Evolutionary conservation across 2,888 invertebrate genomes (phyloP).

Genomic region (Ceratothoa steindachneri): DNA sequence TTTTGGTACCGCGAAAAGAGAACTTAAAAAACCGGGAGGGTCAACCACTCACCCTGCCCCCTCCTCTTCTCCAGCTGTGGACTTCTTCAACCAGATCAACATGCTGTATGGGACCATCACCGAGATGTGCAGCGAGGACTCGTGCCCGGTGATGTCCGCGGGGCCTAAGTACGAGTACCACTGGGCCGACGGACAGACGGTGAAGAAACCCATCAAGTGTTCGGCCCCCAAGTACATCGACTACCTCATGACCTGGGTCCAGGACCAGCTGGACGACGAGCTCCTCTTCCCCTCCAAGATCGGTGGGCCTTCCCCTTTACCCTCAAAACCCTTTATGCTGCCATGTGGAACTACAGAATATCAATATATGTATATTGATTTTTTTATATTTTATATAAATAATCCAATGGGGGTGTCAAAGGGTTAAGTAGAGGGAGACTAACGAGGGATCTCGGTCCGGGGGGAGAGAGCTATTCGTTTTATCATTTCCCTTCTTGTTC

Average conservation of each 20-base stretch:
- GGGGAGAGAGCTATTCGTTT: no score
- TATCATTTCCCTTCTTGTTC: no score
- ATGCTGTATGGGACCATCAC: constrained; percentile 99
- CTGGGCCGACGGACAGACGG: constrained; percentile 98
- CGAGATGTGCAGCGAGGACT: constrained; percentile 97
- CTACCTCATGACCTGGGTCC: constrained; percentile 99
- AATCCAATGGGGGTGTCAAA: no score
- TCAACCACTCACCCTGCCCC: no score
- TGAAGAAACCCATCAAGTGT: constrained; percentile 97
- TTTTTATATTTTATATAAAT: background rate
- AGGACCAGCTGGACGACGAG: constrained; percentile 98
- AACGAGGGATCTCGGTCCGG: no score
- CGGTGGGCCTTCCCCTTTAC: constrained; percentile 56
- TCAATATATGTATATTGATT: no score
- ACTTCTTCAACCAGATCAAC: constrained; percentile 99
- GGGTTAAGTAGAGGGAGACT: no score
- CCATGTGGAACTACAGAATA: background rate
- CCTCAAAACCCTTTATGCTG: background rate
- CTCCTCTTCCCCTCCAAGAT: constrained; percentile 97
- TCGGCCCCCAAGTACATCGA: constrained; percentile 99
- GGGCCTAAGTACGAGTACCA: constrained; percentile 99
- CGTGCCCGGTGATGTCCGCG: constrained; percentile 96
- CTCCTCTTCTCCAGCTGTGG: constrained; percentile 72
- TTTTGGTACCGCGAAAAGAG: no score
- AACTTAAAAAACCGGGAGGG: no score